Conservation (phyloP, 2,888 invertebrate species). For the Leptinotarsa rubiginosa region DNA sequence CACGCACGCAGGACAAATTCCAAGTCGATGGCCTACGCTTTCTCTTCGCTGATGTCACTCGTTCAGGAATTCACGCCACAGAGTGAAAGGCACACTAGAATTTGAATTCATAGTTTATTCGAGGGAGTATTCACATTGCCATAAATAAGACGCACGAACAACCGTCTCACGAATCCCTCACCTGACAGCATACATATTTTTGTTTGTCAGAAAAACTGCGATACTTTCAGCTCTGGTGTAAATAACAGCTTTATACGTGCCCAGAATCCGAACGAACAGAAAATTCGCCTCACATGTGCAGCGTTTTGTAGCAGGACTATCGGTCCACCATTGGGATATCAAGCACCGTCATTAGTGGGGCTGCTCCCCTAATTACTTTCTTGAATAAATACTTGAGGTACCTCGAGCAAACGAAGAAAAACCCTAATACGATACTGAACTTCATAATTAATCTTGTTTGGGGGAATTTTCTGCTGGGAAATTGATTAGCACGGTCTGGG, state of each 20-base stretch:
- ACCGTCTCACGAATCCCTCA: conserved; percentile 27
- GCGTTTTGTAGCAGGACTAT: conserved; percentile 33
- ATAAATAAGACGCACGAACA: conserved; percentile 31
- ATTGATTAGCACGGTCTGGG: conserved; percentile 19
- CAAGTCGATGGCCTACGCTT: background rate
- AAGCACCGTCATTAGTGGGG: conserved; percentile 42
- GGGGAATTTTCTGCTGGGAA: conserved; percentile 25
- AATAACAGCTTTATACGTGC: conserved; percentile 50
- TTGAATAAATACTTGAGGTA: conserved; percentile 42
- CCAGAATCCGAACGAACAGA: conserved; percentile 36
- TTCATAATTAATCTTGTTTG: conserved; percentile 39
- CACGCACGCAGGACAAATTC: background rate
- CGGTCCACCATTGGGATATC: conserved; percentile 41
- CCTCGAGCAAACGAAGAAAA: conserved; percentile 23
- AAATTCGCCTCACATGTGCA: conserved; percentile 31
- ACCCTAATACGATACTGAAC: conserved; percentile 37
- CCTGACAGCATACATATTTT: conserved; percentile 46
- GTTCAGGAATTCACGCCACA: conserved; percentile 16
- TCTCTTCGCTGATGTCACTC: background rate
- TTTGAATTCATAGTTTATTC: conserved; percentile 24
- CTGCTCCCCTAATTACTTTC: conserved; percentile 47
- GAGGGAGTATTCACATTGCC: conserved; percentile 13
- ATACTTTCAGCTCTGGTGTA: conserved; percentile 47
- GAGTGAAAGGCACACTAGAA: conserved; percentile 3
- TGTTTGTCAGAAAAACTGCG: conserved; percentile 45